Base-by-base conservation (phyloP, 2,888 invertebrate species). In the Baronia brevicornis region DNA sequence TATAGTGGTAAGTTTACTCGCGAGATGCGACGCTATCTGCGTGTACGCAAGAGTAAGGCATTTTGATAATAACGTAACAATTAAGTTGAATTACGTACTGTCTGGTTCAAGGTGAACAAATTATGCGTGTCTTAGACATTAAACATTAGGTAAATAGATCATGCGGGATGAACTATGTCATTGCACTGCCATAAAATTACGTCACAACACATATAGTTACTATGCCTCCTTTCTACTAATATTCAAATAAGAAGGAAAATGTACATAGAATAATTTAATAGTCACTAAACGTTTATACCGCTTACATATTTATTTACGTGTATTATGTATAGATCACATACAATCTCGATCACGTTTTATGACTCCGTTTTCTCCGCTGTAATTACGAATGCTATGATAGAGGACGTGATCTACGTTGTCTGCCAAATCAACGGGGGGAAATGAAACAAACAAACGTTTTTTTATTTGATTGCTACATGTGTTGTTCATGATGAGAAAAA, bases 11-110 rank as follows among this genome's bases (percentile, higher is more conserved):
- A 65, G 68, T 64, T 65, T 60, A 64, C 56, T 48, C 53, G 57
- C 56, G 66, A 79, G 80, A 80, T 75, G 75, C 68, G 63, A 62
- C 57, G 68, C 45, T 24, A 50, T 58, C 62, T 51, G 58, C 43
- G 56, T 65, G 61, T 66, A 72, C 70, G 79, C 79, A 78, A 84
- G 74, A 77, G 71, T 60, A 79, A 74, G 67, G 77, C 67, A 77
- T 79, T 78, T 77, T 78, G 66, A 82, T 82, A 79, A 80, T 78
- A 70, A 70, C 71, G 71, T 51, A 57, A 66, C 59, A 74, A 79
- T 84, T 80, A 82, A 74, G 69, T 78, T 75, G 78, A 79, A 73
- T 77, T 69, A 72, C 60, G 60, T 56, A 51, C 49, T 48, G 46
- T 47, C 45, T 56, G 57, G 77, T 77, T 82, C 84, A 84, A 84